A percentile compares a stretch with the other conserved stretches of the same genome.
Evolutionary conservation across 2,888 invertebrate species (phyloP).

Genomic region (Tipula confusa): DNA sequence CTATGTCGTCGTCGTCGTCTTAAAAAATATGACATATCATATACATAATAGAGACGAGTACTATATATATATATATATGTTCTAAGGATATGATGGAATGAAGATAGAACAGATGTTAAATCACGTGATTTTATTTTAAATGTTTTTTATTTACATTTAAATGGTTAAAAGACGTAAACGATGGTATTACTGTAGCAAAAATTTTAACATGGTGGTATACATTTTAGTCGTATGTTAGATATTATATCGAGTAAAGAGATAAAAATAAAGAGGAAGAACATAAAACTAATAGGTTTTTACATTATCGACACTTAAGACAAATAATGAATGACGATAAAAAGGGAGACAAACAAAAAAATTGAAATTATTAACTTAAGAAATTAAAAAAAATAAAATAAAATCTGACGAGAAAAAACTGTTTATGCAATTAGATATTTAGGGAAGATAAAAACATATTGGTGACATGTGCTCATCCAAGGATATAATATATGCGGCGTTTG

Average conservation of each 20-base stretch:
- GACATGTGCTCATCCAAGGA: not conserved
- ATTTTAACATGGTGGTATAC: not conserved
- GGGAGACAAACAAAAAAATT: not conserved
- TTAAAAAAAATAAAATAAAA: not conserved
- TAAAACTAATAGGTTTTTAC: not conserved
- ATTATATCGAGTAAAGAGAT: not conserved
- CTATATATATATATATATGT: too few relatives aligned
- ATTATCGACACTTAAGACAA: conserved; percentile 20
- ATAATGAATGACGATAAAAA: not conserved
- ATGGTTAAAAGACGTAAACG: not conserved
- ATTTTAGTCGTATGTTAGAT: not conserved
- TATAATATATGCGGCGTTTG: not conserved
- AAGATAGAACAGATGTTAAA: conserved; percentile 12
- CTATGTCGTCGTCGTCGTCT: not conserved
- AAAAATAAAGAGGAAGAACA: not conserved
- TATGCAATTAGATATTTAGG: conserved; percentile 9
- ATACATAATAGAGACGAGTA: not conserved
- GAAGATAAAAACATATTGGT: not conserved
- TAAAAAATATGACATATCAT: not conserved
- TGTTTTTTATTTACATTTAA: not conserved
- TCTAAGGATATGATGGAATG: not conserved
- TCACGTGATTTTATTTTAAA: not conserved
- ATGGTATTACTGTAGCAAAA: not conserved
- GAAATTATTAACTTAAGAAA: not conserved
- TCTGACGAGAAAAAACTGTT: not conserved